Percentiles rank a stretch among this genome's conserved stretches.
phyloP scores from a whole-genome alignment of 2,113 vertebrate species.

The Mellivora capensis region DNA sequence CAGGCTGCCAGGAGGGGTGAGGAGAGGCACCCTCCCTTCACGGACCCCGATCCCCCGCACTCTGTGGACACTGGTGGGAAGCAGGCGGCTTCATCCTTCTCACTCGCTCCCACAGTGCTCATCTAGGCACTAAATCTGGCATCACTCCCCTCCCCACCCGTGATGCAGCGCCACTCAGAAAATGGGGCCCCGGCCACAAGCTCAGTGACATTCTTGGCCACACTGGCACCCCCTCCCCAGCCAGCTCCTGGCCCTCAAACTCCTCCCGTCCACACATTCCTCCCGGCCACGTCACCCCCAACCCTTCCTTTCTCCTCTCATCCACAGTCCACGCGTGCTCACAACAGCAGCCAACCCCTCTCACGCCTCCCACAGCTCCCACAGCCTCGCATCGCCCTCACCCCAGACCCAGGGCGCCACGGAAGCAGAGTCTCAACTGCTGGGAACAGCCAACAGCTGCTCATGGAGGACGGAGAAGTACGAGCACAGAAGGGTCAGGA shows the following conservation, averaged over 20 bases:
- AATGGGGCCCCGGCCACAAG: neutral
- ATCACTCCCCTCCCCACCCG: accelerated
- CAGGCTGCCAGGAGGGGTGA: neutral
- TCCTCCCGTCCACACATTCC: accelerated
- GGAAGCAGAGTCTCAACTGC: neutral
- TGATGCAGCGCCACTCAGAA: neutral
- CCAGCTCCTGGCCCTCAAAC: neutral
- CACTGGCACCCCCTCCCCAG: neutral
- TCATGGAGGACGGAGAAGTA: accelerated
- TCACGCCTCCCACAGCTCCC: neutral
- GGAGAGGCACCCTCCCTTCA: neutral
- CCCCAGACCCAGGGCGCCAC: no score
- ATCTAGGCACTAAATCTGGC: neutral
- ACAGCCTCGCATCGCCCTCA: neutral
- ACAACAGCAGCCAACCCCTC: neutral
- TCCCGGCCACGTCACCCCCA: neutral
- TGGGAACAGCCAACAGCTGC: neutral
- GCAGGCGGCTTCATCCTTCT: neutral
- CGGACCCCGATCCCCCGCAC: neutral
- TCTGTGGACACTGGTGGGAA: neutral
- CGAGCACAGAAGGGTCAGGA: no score
- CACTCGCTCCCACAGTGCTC: neutral
- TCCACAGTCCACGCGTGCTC: neutral
- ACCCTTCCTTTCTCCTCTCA: neutral
- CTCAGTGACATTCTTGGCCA: neutral